These are phyloP conservation scores for Notarius quadriscutis DNA, from an alignment of 2,113 vertebrate species.

Conservation along the genomic window DNA sequence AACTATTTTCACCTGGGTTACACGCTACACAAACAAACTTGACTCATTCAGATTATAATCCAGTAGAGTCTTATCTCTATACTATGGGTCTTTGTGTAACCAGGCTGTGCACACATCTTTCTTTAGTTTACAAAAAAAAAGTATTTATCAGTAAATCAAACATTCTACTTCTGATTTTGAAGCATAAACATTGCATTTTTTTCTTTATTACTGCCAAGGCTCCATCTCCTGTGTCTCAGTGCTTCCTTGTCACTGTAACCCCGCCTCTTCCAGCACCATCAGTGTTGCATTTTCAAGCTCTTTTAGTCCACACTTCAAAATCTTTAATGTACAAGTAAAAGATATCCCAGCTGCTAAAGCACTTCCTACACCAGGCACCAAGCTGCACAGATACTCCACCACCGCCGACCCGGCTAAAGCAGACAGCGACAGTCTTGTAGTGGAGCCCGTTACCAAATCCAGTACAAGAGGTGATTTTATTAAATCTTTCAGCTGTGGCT, in stretches of 20 bases:
- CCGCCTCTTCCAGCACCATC: conserved; percentile 40
- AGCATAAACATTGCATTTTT: not conserved
- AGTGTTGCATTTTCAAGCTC: conserved; percentile 39
- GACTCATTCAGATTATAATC: too few species aligned
- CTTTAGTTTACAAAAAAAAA: too few species aligned
- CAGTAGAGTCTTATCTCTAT: not conserved
- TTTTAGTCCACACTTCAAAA: conserved; percentile 42
- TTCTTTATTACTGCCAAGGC: not conserved
- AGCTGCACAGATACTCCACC: conserved; percentile 26
- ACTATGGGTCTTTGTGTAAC: not conserved
- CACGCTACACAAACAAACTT: too few species aligned
- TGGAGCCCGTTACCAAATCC: not conserved
- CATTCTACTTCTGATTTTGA: not conserved
- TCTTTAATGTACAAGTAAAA: conserved; percentile 26
- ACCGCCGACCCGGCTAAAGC: not conserved
- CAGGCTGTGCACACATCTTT: too few species aligned
- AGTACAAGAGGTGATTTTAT: conserved; percentile 60
- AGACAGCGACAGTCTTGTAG: conserved; percentile 18
- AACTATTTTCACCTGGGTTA: too few species aligned
- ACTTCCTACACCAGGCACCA: conserved; percentile 42
- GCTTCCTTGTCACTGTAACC: not conserved
- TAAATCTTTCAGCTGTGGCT: conserved; percentile 60
- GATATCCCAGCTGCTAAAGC: conserved; percentile 37
- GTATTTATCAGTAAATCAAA: not conserved
- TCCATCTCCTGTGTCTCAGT: not conserved